Base-by-base conservation (phyloP, 2,797 vertebrate genomes). In the Pseudomugil gertrudae region DNA sequence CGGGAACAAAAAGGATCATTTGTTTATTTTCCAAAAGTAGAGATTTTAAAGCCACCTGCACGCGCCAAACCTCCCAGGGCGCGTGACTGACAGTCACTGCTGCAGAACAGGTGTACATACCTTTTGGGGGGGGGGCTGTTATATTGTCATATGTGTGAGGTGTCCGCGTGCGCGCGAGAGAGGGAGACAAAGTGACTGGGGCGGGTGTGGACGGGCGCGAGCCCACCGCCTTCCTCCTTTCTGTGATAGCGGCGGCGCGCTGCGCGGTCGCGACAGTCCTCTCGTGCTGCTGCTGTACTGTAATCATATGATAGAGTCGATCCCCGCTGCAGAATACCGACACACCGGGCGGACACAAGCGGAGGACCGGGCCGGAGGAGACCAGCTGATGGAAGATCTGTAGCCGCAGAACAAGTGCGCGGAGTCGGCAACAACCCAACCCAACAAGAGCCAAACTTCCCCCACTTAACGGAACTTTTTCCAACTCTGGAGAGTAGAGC, bases 301-400 rank as follows among this genome's bases (percentile, higher is more conserved):
- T 90, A 87, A 90, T 95, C 94, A 94, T 93, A 93, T 94, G 94
- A 94, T 88, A 87, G 85, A 82, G 76, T 63, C 74, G 83, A 73
- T 57, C 83, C 79, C 79, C 78, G 80, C 80, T 54, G 84, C 83
- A 79, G 90, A 90, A 88, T 78, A 89, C 69, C 87, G 74, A 89
- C 77, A 79, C 81, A 88, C 63, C 71, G 86, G 78, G 69, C 70
- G 63, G 66, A 75, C 72, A 57, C n/a, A 14, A 38, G 73, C 69
- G 54, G 58, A 78, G 72, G 51, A 79, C 65, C 79, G 69, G 67
- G 66, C 40, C 62, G 59, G 61, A 75, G 64, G 69, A 80, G 38
- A 38, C 64, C 0, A 50, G 64, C 53, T 66, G 54, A 72, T 54
- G 70, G 62, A 38, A 32, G 17, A 14, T 4, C 7, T 23, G 32